These are phyloP conservation scores for rabbit (Oryctolagus cuniculus) DNA, from an alignment of 2,113 vertebrate species.

Conservation along the genomic window DNA sequence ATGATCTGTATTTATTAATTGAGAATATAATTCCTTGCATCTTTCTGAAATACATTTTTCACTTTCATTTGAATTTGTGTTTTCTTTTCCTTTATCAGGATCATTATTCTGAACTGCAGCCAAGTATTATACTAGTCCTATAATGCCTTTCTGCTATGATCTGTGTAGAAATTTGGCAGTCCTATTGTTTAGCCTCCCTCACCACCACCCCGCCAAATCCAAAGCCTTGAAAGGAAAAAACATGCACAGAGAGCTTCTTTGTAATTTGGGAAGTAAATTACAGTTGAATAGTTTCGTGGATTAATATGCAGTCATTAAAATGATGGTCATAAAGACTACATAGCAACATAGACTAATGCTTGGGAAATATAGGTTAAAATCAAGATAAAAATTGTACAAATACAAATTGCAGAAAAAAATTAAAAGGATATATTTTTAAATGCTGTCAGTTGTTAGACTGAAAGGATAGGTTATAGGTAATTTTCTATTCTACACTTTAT, in stretches of 20 bases:
- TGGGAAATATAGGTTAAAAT: constrained; percentile 60
- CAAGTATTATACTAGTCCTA: constrained; percentile 15
- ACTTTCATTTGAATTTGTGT: constrained; percentile 51
- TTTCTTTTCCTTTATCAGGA: constrained; percentile 58
- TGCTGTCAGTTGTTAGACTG: constrained; percentile 38
- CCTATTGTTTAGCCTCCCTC: constrained; percentile 22
- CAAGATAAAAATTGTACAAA: constrained; percentile 40
- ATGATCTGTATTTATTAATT: constrained; percentile 43
- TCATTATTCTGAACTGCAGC: constrained; percentile 59
- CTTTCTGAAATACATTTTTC: constrained; percentile 65
- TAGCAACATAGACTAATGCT: constrained; percentile 49
- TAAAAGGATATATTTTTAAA: constrained; percentile 62
- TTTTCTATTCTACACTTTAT: constrained; percentile 62
- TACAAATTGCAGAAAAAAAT: constrained; percentile 46
- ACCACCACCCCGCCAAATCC: background rate
- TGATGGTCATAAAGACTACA: constrained; percentile 57
- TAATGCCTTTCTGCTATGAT: constrained; percentile 51
- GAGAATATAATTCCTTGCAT: constrained; percentile 46
- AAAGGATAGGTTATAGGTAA: constrained; percentile 52
- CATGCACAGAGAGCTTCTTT: constrained; percentile 54
- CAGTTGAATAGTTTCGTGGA: constrained; percentile 38
- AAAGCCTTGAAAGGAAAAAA: background rate
- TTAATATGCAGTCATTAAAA: constrained; percentile 75
- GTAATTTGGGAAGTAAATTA: constrained; percentile 44
- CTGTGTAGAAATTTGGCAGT: background rate